phyloP scores from a whole-genome alignment of 2,888 invertebrate species.

The Xylota sylvarum region DNA sequence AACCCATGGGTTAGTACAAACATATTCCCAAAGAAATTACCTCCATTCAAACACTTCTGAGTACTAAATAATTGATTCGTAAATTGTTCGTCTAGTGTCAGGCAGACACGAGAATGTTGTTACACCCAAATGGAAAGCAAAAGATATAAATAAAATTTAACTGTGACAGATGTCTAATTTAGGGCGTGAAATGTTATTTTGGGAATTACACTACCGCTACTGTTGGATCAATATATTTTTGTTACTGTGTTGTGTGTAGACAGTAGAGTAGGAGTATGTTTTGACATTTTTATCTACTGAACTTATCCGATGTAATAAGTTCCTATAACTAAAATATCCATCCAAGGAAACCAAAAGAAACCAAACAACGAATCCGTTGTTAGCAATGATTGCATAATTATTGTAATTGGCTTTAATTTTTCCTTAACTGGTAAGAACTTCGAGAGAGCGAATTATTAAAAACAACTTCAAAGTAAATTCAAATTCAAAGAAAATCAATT shows the following conservation, averaged over 20 bases:
- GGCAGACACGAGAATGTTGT: background rate
- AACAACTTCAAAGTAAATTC: background rate
- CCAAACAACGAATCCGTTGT: too few species aligned
- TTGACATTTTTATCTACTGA: too few species aligned
- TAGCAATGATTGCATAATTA: background rate
- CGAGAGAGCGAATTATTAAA: background rate
- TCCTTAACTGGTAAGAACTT: background rate
- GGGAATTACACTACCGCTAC: background rate
- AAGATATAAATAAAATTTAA: background rate
- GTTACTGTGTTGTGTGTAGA: too few species aligned
- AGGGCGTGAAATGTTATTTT: background rate
- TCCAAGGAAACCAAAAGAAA: too few species aligned
- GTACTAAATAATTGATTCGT: background rate
- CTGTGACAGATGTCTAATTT: background rate
- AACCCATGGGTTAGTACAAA: background rate
- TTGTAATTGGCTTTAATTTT: conserved; percentile 1
- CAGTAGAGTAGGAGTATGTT: too few species aligned
- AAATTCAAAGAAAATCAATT: background rate
- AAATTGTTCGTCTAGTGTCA: background rate
- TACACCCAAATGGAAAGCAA: background rate
- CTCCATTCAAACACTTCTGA: background rate
- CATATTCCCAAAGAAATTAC: background rate
- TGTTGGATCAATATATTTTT: background rate
- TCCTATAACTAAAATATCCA: too few species aligned
- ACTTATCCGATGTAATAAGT: too few species aligned